A percentile compares a stretch with the other conserved stretches of the same genome.
Conservation (phyloP, 1,140 invertebrate species). For the Drosophila funebris region DNA sequence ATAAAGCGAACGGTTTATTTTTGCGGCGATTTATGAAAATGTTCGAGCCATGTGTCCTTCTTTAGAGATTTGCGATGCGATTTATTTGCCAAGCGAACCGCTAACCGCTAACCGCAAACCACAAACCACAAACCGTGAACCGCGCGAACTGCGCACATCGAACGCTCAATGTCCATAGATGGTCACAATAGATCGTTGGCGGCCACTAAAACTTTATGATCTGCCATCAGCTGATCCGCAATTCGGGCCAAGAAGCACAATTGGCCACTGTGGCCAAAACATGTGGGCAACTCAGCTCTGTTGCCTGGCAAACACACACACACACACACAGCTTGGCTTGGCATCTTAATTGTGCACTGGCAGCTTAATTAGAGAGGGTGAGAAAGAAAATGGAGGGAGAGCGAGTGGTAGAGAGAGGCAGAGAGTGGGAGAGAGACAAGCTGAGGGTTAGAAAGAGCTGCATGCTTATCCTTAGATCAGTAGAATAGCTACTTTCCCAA, state of each 20-base stretch:
- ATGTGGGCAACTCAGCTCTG: too few relatives aligned
- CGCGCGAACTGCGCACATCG: constrained; percentile 9
- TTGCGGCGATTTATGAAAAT: constrained; percentile 69
- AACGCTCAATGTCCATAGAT: constrained; percentile 52
- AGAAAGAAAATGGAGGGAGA: not conserved
- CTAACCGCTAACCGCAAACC: too few relatives aligned
- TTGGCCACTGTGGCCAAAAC: constrained; percentile 24
- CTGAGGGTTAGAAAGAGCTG: not conserved
- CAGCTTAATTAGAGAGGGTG: constrained; percentile 33
- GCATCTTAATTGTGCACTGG: constrained; percentile 39
- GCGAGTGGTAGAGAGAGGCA: not conserved
- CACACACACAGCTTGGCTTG: too few relatives aligned
- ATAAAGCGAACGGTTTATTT: constrained; percentile 54
- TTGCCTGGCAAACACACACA: too few relatives aligned
- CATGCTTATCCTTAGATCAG: constrained; percentile 10
- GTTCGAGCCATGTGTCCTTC: constrained; percentile 63
- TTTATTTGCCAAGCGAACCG: constrained; percentile 65
- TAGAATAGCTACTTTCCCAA: not conserved
- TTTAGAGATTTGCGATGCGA: constrained; percentile 58
- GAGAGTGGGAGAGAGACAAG: not conserved
- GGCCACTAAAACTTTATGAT: constrained; percentile 62
- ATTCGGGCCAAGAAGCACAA: constrained; percentile 13
- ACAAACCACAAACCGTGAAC: too few relatives aligned
- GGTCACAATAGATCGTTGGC: constrained; percentile 51
- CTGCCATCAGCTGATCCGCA: constrained; percentile 56